Conservation (phyloP, 2,888 invertebrate species). For the Megastigmus dorsalis region DNA sequence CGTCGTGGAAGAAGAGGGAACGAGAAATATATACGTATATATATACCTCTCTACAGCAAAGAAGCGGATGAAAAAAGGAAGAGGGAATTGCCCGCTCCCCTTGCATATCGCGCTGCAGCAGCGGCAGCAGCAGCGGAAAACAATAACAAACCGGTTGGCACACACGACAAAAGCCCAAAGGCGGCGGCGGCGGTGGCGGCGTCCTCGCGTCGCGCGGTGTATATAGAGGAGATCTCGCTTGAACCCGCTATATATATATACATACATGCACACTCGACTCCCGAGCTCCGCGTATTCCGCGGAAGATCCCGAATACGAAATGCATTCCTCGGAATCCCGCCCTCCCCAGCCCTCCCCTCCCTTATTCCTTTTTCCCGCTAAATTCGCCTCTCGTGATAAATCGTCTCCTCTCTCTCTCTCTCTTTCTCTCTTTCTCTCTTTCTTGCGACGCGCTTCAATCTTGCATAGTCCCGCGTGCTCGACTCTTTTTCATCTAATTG, state of each 20-base stretch:
- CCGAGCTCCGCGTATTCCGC: slow-evolving; percentile 63
- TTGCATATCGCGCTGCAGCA: slow-evolving; percentile 35
- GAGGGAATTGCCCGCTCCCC: slow-evolving; percentile 25
- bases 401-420: too few species aligned
- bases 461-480: background rate
- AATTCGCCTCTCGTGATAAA: slow-evolving; percentile 72
- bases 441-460: slow-evolving; percentile 52
- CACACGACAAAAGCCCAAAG: slow-evolving; percentile 54
- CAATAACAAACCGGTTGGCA: slow-evolving; percentile 66
- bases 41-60: background rate
- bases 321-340: slow-evolving; percentile 69
- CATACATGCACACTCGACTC: too few species aligned
- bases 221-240: too few species aligned
- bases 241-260: too few species aligned
- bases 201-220: too few species aligned
- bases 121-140: slow-evolving; percentile 60
- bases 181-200: background rate
- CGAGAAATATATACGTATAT: background rate
- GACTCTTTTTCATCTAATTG: slow-evolving; percentile 51
- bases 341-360: slow-evolving; percentile 57
- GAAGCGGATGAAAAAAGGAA: background rate
- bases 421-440: slow-evolving; percentile 57
- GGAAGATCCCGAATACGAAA: slow-evolving; percentile 72
- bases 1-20: slow-evolving; percentile 2
- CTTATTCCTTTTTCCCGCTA: slow-evolving; percentile 53